phyloP scores from a whole-genome alignment of 2,113 vertebrate genomes.

The Nannospalax galili region DNA sequence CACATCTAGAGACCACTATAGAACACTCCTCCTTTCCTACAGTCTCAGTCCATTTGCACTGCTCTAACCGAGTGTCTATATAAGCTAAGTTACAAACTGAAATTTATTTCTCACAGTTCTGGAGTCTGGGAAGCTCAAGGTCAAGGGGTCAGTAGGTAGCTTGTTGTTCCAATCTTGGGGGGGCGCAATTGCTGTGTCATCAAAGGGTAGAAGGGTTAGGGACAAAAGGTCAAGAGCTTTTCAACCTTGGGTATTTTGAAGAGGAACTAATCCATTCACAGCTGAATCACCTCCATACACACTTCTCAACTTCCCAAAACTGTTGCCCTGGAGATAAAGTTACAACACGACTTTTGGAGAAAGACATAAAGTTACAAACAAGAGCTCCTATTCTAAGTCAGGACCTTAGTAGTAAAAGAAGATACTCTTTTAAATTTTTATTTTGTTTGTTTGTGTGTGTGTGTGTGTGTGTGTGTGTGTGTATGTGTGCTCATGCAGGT shows the following conservation, averaged over 20 bases:
- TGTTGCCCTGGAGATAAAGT: not conserved
- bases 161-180: no score
- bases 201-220: not conserved
- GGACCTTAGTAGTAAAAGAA: no score
- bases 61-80: not conserved
- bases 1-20: not conserved
- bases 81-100: not conserved
- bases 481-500: no score
- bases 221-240: not conserved
- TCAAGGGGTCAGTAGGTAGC: not conserved
- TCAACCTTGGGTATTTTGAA: not conserved
- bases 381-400: no score
- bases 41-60: not conserved
- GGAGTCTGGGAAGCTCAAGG: not conserved
- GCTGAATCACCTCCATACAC: not conserved
- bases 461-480: not conserved
- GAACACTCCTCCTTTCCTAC: not conserved
- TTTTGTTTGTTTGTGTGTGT: not conserved
- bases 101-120: not conserved
- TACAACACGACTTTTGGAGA: no score
- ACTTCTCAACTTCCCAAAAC: not conserved
- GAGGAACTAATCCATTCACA: not conserved
- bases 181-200: not conserved
- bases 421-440: no score
- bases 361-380: no score